These are phyloP conservation scores for Nomada ferruginata DNA, from an alignment of 2,888 invertebrate genomes.

Conservation along the genomic window DNA sequence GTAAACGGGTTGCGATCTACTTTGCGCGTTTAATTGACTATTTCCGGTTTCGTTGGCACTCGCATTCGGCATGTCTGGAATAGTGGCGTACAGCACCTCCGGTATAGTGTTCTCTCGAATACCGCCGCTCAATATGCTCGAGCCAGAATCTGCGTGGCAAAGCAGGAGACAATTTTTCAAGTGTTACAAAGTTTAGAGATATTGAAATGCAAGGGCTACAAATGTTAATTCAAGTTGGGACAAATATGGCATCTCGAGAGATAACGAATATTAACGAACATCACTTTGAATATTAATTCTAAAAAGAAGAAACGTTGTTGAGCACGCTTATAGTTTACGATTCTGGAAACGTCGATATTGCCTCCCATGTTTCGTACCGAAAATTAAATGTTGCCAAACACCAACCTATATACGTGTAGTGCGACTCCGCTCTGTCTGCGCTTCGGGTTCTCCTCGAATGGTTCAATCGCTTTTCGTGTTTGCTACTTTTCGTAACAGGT, in stretches of 20 bases:
- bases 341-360: no score
- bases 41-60: conserved; percentile 68
- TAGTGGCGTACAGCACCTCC: conserved; percentile 79
- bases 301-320: no score
- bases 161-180: background rate
- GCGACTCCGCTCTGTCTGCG: conserved; percentile 81
- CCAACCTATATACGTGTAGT: conserved; percentile 82
- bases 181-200: background rate
- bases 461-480: conserved; percentile 77
- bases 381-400: background rate
- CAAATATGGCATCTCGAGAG: no score
- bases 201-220: no score
- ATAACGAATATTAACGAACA: no score
- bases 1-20: conserved; percentile 76
- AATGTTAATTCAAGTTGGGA: no score
- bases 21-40: conserved; percentile 68
- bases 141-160: conserved; percentile 76
- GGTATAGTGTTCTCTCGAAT: conserved; percentile 78
- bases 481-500: conserved; percentile 70
- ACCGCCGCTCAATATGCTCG: conserved; percentile 75
- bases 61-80: conserved; percentile 75
- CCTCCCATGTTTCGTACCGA: no score
- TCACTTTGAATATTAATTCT: no score
- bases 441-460: conserved; percentile 80
- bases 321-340: no score